These are phyloP conservation scores for Dicyrtomina minuta DNA, from an alignment of 2,888 invertebrate species.

Conservation along the genomic window DNA sequence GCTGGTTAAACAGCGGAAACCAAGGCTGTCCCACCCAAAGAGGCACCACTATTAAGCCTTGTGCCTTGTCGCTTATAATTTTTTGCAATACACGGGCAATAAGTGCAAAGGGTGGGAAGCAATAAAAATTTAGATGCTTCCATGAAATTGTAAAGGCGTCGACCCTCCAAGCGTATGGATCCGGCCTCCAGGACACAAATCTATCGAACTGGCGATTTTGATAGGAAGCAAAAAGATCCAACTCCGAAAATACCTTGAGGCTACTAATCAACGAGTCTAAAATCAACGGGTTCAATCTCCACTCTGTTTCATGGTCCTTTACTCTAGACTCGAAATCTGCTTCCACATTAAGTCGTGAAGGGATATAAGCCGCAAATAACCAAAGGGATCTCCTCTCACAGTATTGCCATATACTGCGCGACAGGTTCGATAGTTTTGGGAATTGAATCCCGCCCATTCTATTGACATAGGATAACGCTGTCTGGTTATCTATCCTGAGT, in stretches of 20 bases:
- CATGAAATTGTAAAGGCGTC: slow-evolving; percentile 10
- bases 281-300: too few relatives aligned
- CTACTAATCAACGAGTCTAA: too few relatives aligned
- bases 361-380: slow-evolving; percentile 24
- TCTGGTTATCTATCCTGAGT: slow-evolving; percentile 32
- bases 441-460: too few relatives aligned
- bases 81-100: slow-evolving; percentile 13
- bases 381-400: slow-evolving; percentile 29
- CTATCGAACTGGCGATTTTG: neutral
- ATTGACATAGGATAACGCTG: slow-evolving; percentile 31
- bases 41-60: slow-evolving; percentile 14
- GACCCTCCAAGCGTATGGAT: slow-evolving; percentile 6
- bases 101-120: slow-evolving; percentile 17
- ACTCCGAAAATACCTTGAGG: neutral
- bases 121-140: slow-evolving; percentile 3
- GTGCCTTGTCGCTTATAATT: slow-evolving; percentile 6
- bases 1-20: neutral
- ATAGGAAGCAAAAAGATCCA: slow-evolving; percentile 3
- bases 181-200: slow-evolving; percentile 5
- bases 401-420: slow-evolving; percentile 26
- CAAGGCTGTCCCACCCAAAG: too few relatives aligned
- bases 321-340: too few relatives aligned
- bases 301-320: too few relatives aligned
- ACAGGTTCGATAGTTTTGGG: slow-evolving; percentile 17
- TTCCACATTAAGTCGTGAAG: neutral